A percentile compares a stretch with the other conserved stretches of the same genome.
Conservation (phyloP, 2,888 invertebrate species). For the Drosophila hamatofila region DNA sequence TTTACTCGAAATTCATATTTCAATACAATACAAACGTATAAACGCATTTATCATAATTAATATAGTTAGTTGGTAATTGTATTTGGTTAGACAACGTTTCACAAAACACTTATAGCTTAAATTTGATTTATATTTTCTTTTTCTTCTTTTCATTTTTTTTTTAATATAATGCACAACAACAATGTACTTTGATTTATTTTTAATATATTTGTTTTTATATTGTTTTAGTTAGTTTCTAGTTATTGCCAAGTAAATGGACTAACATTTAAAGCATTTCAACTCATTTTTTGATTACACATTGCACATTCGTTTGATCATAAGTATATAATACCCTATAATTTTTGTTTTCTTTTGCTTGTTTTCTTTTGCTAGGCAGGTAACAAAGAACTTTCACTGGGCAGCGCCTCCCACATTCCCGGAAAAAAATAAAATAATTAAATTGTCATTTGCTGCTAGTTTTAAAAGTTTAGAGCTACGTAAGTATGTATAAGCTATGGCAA, state of each 20-base stretch:
- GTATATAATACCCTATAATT: constrained; percentile 19
- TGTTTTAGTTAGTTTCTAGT: constrained; percentile 48
- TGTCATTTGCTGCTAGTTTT: constrained; percentile 11
- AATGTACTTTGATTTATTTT: constrained; percentile 40
- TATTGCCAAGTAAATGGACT: constrained; percentile 60
- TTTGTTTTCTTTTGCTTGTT: neutral
- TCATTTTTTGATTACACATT: constrained; percentile 54
- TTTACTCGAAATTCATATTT: constrained; percentile 30
- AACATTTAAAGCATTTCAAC: constrained; percentile 68
- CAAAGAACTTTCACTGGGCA: constrained; percentile 50
- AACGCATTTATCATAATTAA: constrained; percentile 59
- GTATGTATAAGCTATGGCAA: constrained; percentile 58
- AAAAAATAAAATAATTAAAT: neutral
- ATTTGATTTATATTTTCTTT: constrained; percentile 10
- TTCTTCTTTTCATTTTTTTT: neutral
- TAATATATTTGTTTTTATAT: constrained; percentile 19
- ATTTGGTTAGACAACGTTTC: constrained; percentile 76
- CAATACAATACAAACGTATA: constrained; percentile 71
- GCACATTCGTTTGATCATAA: constrained; percentile 39
- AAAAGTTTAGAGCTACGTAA: constrained; percentile 20
- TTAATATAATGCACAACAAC: constrained; percentile 62
- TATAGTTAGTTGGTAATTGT: constrained; percentile 66
- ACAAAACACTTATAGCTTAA: constrained; percentile 74
- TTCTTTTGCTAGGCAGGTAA: constrained; percentile 55
- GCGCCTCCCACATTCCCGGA: neutral